Evolutionary conservation across 2,888 invertebrate species (phyloP).

Genomic region (Parelbella ahira): DNA sequence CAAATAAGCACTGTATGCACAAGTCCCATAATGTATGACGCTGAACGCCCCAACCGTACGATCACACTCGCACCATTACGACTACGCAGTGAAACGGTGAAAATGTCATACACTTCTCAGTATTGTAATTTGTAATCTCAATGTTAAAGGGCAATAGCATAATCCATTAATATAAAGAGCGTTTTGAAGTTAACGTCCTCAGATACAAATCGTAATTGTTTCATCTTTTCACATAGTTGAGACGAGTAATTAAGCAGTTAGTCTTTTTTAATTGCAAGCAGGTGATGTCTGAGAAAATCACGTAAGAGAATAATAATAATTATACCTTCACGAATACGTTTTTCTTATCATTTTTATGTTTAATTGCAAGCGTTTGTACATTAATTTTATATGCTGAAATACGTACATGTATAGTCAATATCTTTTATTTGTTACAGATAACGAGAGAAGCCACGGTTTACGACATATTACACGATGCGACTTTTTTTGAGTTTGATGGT

Average conservation of each 20-base stretch:
- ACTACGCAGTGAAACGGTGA: constrained; percentile 4
- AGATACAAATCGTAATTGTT: constrained; percentile 53
- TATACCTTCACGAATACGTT: constrained; percentile 5
- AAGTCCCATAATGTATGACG: no score
- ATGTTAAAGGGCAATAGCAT: constrained; percentile 12
- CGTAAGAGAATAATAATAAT: constrained; percentile 10
- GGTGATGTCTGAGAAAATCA: constrained; percentile 24
- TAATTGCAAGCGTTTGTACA: no score
- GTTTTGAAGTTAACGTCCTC: constrained; percentile 53
- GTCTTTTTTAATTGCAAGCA: constrained; percentile 15
- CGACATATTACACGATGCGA: constrained; percentile 64
- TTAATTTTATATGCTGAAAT: no score
- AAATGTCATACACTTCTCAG: constrained; percentile 1
- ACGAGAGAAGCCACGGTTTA: constrained; percentile 69
- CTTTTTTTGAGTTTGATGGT: constrained; percentile 67
- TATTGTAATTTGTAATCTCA: constrained; percentile 9
- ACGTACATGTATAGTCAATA: no score
- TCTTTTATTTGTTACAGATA: constrained; percentile 73
- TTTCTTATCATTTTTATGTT: no score
- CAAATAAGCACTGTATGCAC: no score
- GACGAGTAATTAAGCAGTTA: constrained; percentile 20
- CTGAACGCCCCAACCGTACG: no score
- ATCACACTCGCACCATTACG: neutral
- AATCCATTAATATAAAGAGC: constrained; percentile 47
- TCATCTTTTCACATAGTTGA: constrained; percentile 38